These are phyloP conservation scores for Chiridota heheva DNA, from an alignment of 35 echinoderm and acorn worm genomes.

Conservation along the genomic window DNA sequence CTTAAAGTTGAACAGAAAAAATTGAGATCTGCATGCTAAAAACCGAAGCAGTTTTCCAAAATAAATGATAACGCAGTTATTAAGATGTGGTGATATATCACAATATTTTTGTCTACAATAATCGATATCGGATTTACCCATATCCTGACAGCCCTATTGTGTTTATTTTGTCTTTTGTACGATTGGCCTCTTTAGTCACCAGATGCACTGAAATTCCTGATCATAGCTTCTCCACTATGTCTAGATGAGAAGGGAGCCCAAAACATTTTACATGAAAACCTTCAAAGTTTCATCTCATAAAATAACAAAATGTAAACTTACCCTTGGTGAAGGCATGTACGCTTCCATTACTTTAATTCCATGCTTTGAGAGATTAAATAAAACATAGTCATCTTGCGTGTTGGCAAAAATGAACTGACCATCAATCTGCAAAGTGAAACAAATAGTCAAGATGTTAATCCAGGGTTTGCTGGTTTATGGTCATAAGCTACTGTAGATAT, in stretches of 20 bases:
- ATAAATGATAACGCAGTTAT: too few species aligned
- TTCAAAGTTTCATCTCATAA: background rate
- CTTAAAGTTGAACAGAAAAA: background rate
- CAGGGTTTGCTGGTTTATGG: too few species aligned
- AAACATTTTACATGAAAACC: background rate
- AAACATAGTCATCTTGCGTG: slow-evolving; percentile 58
- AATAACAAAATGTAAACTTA: background rate
- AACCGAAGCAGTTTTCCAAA: too few species aligned
- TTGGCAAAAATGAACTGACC: slow-evolving; percentile 67
- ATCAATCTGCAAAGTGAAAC: slow-evolving; percentile 53
- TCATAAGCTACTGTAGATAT: too few species aligned
- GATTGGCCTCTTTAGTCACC: background rate
- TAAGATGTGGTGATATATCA: too few species aligned
- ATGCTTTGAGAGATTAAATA: slow-evolving; percentile 83
- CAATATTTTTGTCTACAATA: too few species aligned
- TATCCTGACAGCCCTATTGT: background rate
- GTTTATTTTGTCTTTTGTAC: background rate
- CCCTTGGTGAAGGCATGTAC: background rate
- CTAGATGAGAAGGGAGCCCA: background rate
- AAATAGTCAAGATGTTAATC: too few species aligned
- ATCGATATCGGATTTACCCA: too few species aligned
- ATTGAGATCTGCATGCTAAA: background rate
- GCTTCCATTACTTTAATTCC: slow-evolving; percentile 79
- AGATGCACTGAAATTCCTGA: background rate
- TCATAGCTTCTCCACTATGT: background rate